These are phyloP conservation scores for Marronus borbonicus DNA, from an alignment of 2,888 invertebrate species.

Conservation along the genomic window DNA sequence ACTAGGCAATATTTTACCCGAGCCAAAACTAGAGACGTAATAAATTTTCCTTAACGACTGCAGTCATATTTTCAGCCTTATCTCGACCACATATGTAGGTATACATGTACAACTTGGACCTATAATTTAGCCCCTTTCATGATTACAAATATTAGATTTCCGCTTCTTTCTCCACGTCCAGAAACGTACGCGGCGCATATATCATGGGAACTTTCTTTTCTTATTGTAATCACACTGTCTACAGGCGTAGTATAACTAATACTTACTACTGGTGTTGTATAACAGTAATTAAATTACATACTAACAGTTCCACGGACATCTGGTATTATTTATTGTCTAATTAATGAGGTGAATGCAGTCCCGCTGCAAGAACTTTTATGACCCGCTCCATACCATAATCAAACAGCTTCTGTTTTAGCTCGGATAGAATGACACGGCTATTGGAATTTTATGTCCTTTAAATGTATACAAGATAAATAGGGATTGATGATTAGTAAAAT, in stretches of 20 bases:
- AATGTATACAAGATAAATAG: neutral
- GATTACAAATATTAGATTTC: conserved; percentile 15
- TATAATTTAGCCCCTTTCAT: conserved; percentile 13
- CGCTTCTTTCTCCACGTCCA: conserved; percentile 14
- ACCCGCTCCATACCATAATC: neutral
- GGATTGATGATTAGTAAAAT: neutral
- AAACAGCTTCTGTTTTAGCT: neutral
- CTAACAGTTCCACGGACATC: conserved; percentile 7
- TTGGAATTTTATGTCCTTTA: neutral
- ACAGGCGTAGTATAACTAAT: neutral
- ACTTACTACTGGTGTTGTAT: conserved; percentile 17
- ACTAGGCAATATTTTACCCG: neutral
- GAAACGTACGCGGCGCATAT: neutral
- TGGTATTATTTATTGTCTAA: conserved; percentile 21
- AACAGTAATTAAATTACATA: conserved; percentile 18
- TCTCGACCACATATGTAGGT: neutral
- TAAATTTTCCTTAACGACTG: conserved; percentile 6
- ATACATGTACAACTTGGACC: neutral
- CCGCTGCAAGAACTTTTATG: neutral
- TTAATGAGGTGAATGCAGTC: neutral
- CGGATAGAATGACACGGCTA: neutral
- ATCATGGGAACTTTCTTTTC: neutral
- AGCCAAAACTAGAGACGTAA: neutral
- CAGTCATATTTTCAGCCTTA: neutral
- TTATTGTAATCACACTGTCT: neutral